Percentiles rank a stretch among this genome's conserved stretches.
Evolutionary conservation across 1,140 invertebrate genomes (phyloP).

Genomic region (Camponotus vicinus): DNA sequence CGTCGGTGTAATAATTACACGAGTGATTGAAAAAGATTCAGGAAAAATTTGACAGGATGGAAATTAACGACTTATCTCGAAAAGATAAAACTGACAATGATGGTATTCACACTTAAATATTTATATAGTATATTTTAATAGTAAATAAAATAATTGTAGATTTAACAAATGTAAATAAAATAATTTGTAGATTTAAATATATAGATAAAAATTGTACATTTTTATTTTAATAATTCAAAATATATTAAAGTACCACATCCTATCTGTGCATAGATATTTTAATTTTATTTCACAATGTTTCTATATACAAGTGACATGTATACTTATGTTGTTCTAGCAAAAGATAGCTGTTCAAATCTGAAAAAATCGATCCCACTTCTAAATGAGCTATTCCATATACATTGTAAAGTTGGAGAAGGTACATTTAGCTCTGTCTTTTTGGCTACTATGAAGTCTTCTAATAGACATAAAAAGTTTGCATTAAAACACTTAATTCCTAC

Average conservation of each 20-base stretch:
- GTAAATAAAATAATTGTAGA: too few relatives aligned
- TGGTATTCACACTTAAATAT: not conserved
- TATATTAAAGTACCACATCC: not conserved
- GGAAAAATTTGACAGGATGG: constrained; percentile 15
- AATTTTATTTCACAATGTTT: too few relatives aligned
- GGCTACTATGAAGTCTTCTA: constrained; percentile 89
- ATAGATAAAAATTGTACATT: not conserved
- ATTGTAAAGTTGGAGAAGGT: constrained; percentile 92
- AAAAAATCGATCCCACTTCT: constrained; percentile 86
- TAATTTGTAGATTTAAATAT: not conserved
- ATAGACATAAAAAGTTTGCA: constrained; percentile 89
- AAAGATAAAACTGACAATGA: constrained; percentile 7
- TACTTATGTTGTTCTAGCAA: constrained; percentile 41
- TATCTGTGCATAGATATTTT: not conserved
- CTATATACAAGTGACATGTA: not conserved
- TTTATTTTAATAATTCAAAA: not conserved
- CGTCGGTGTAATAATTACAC: not conserved
- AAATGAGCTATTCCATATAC: constrained; percentile 89
- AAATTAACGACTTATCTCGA: not conserved
- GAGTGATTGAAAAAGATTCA: not conserved
- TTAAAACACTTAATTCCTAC: constrained; percentile 95
- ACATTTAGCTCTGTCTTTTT: constrained; percentile 94
- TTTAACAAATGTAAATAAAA: too few relatives aligned
- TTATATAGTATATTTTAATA: too few relatives aligned
- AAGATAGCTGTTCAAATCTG: constrained; percentile 70